These are phyloP conservation scores for Xiphorhynchus elegans DNA, from an alignment of 2,113 vertebrate species.

Conservation along the genomic window DNA sequence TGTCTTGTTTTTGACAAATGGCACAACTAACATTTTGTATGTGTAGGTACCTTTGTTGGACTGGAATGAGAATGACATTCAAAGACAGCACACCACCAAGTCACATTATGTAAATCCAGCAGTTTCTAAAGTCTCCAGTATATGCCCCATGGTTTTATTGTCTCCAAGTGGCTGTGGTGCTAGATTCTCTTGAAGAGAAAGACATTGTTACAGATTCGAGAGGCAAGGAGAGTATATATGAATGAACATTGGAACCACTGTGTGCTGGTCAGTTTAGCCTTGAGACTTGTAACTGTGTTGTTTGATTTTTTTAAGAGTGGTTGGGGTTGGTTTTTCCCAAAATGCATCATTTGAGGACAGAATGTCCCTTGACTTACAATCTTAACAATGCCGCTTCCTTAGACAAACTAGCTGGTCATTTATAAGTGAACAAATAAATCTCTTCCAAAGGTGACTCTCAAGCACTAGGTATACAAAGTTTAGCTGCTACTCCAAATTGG, in stretches of 20 bases:
- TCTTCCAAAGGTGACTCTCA: not conserved
- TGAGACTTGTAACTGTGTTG: not conserved
- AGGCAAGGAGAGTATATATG: not conserved
- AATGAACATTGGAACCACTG: not conserved
- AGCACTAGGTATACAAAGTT: not conserved
- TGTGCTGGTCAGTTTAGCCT: not conserved
- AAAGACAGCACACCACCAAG: not conserved
- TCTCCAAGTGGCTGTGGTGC: slow-evolving; percentile 12
- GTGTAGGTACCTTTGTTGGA: slow-evolving; percentile 35
- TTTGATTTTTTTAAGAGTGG: not conserved
- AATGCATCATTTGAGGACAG: not conserved
- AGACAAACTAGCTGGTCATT: not conserved
- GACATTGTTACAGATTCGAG: not conserved
- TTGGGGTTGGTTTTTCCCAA: not conserved
- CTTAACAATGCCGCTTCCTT: not conserved
- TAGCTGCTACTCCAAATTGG: not conserved
- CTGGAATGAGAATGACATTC: slow-evolving; percentile 51
- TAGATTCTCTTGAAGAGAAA: not conserved
- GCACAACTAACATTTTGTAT: slow-evolving; percentile 65
- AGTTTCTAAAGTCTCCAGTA: slow-evolving; percentile 18
- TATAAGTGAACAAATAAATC: not conserved
- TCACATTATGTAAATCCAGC: not conserved
- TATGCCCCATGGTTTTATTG: slow-evolving; percentile 34
- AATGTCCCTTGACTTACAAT: not conserved
- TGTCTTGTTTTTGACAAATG: slow-evolving; percentile 64